Evolutionary conservation across 1,140 invertebrate species (phyloP), one percentile per base, ranked within the genome.

Genomic region (Epicauta chinensis): DNA sequence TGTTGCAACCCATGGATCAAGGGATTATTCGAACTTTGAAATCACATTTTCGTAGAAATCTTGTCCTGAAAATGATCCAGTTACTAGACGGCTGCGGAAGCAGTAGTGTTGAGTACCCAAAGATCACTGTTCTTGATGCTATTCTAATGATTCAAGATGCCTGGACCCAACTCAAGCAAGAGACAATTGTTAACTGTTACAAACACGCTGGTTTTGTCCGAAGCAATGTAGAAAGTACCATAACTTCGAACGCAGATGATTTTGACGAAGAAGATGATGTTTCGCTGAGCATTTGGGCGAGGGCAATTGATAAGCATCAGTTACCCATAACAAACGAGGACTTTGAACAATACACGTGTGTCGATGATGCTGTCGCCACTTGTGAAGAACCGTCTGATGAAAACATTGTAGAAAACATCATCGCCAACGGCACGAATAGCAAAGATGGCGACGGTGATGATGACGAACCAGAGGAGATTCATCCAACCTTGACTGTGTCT

Each of bases 101-200:
- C 29, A 30, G 29, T 10, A 30, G 4, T 30, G 10, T 10, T 10
- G 10, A 30, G 29, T 10, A 30, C 10, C 29, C 53, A 45, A 55
- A 53, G 46, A 53, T 61, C 12, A 59, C 42, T 39, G 51, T 59
- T 53, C 53, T 59, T 30, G 59, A 63, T 45, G 59, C 48, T 48
- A 61, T 63, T 63, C 59, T 61, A 54, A 61, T 60, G 56, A 56
- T 61, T 56, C 40, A 56, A 42, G 58, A 62, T 47, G 59, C 61
- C 38, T 63, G 61, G 61, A 58, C 35, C 34, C 31, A 62, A 39
- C 43, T 62, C 34, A 62, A 58, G 37, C 52, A 51, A 49, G 45
- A 48, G 51, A 61, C 61, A 15, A 59, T 58, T 56, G 43, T 49
- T 46, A 62, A 59, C 57, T 54, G 56, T 59, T 56, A 17, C 44